Evolutionary conservation across 2,113 vertebrate genomes (phyloP), one percentile per base, ranked within the genome.

Genomic region (Haplotaxodon microlepis): DNA sequence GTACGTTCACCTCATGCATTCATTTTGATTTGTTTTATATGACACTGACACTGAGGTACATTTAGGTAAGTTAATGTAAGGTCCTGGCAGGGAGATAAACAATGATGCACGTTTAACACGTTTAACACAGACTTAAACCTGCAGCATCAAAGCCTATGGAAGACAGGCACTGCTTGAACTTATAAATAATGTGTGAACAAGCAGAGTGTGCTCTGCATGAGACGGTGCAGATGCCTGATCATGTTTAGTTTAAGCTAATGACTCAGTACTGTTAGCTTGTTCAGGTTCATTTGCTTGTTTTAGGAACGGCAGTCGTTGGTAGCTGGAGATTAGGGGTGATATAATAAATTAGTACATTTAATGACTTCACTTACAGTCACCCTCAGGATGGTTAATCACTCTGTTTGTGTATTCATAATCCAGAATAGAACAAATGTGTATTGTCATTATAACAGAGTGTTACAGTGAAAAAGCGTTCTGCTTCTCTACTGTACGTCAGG

Each of bases 281-380:
- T 38, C 38, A 79, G 8, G 36, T 21, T 73, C 19, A 53, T 81
- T 78, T 3, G 36, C 16, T 63, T 53, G 59, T 47, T 50, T 76
- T 11, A 85, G 29, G 17, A 34, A 85, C 3, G 4, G 3, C 9
- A 53, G 42, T 51, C 21, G 19, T 1, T 12, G 66, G 29, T 42
- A 31, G 36, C 45, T 76, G 42, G 3, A 36, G 61, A 66, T 66
- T n/a, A 13, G 63, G 3, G 42, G 9, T 71, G 51, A 76, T 54
- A 36, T 63, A 38, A 89, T 91, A 87, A 85, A 84, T 79, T 36
- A 21, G 9, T 56, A 27, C 81, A 42, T 86, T 88, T 83, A 69
- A 85, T 82, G 82, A 31, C 29, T 27, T 76, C 40, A 14, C 2
- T 61, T 50, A 47, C 2, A 24, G 38, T 51, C 5, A 76, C 31